These are phyloP conservation scores for Myrmophylax atrothorax DNA, from an alignment of 2,113 vertebrate species.

Conservation along the genomic window DNA sequence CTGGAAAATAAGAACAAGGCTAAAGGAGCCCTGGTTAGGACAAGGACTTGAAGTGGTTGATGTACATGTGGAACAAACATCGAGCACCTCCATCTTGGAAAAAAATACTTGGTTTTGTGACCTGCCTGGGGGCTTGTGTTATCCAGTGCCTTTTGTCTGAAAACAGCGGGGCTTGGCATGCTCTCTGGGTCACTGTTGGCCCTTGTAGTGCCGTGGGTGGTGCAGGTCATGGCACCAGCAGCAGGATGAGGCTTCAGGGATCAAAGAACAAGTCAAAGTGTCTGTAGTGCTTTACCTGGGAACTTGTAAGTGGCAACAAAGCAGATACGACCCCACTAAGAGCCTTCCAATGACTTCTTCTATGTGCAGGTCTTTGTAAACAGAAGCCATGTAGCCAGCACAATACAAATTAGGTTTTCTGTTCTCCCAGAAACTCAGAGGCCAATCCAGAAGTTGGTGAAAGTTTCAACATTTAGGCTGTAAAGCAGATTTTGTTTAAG, in stretches of 20 bases:
- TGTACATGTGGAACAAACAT: not conserved
- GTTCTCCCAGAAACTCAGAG: not conserved
- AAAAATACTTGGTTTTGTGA: not conserved
- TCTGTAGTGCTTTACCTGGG: not conserved
- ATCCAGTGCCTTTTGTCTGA: not conserved
- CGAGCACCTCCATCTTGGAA: not conserved
- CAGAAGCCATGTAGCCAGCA: not conserved
- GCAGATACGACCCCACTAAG: not conserved
- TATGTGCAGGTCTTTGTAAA: not conserved
- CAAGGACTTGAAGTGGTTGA: not conserved
- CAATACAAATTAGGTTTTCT: not conserved
- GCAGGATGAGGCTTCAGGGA: not conserved
- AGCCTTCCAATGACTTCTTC: not conserved
- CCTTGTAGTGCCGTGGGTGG: not conserved
- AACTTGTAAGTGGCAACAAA: not conserved
- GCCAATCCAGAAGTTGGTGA: not conserved
- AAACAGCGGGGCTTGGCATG: not conserved
- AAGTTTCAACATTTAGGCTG: not conserved
- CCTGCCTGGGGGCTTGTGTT: not conserved
- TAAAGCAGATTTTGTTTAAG: not conserved
- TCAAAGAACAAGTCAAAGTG: not conserved
- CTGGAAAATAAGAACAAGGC: not conserved
- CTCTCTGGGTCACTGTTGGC: not conserved
- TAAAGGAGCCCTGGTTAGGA: not conserved
- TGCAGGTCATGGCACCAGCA: not conserved